phyloP scores from a whole-genome alignment of 2,797 vertebrate species.

The Xiphophorus birchmanni region DNA sequence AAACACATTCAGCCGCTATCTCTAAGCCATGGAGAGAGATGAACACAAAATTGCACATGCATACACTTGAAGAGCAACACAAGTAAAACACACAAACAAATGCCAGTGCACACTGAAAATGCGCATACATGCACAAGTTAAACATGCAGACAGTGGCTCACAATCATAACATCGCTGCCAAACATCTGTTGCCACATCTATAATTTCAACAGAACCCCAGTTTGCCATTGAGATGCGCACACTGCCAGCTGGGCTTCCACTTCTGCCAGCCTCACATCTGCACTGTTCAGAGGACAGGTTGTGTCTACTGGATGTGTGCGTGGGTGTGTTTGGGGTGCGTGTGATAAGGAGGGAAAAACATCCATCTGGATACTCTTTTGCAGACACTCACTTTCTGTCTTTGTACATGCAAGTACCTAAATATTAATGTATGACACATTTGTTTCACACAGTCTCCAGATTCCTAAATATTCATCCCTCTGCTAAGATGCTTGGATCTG shows the following conservation, averaged over 20 bases:
- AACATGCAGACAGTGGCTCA: constrained; percentile 54
- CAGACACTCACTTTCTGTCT: constrained; percentile 16
- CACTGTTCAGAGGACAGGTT: constrained; percentile 37
- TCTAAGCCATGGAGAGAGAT: constrained; percentile 32
- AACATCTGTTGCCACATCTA: constrained; percentile 78
- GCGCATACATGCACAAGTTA: constrained; percentile 33
- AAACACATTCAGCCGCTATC: constrained; percentile 24
- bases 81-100: constrained; percentile 32
- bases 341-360: constrained; percentile 21
- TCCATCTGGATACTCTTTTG: constrained; percentile 19
- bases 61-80: constrained; percentile 19
- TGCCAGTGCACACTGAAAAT: constrained; percentile 20
- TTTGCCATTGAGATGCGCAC: constrained; percentile 67
- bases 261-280: constrained; percentile 71
- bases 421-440: not conserved
- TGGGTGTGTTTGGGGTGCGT: constrained; percentile 9
- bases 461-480: not conserved
- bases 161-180: constrained; percentile 59
- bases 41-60: constrained; percentile 30
- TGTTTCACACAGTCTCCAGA: not conserved
- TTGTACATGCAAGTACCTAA: constrained; percentile 10
- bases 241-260: constrained; percentile 67
- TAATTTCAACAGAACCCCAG: constrained; percentile 71
- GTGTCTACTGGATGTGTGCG: constrained; percentile 13
- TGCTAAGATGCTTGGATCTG: constrained; percentile 13